phyloP scores from a whole-genome alignment of 1,140 invertebrate genomes.

The Sinonovacula constricta region DNA sequence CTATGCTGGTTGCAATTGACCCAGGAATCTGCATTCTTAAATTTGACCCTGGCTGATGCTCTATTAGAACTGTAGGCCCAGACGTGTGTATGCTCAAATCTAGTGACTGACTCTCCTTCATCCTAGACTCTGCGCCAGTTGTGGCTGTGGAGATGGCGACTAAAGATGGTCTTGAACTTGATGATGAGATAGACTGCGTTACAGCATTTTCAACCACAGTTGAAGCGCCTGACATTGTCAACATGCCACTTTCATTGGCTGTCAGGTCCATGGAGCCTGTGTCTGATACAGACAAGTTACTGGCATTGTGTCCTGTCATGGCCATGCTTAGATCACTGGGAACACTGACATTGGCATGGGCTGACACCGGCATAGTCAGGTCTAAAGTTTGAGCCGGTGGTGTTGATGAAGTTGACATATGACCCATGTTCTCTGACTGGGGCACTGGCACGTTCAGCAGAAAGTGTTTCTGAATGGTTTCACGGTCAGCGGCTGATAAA shows the following conservation, averaged over 20 bases:
- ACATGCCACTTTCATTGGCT: neutral
- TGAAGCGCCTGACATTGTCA: neutral
- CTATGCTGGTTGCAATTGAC: constrained; percentile 50
- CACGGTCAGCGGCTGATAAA: constrained; percentile 35
- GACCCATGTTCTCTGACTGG: constrained; percentile 21
- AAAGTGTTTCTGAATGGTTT: constrained; percentile 52
- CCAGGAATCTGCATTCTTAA: constrained; percentile 44
- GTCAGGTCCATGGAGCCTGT: neutral
- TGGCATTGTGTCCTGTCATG: neutral
- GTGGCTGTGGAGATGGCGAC: neutral
- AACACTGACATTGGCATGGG: constrained; percentile 28
- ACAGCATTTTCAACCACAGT: neutral
- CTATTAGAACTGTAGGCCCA: constrained; percentile 46
- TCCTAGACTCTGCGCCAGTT: neutral
- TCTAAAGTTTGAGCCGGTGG: constrained; percentile 41
- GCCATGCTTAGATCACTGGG: neutral
- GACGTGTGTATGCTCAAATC: constrained; percentile 41
- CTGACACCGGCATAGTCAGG: constrained; percentile 40
- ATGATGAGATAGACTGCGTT: neutral
- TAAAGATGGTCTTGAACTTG: neutral
- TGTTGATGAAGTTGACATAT: constrained; percentile 34
- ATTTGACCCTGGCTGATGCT: constrained; percentile 45
- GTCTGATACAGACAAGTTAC: neutral
- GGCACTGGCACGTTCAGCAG: constrained; percentile 43
- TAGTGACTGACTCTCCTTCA: constrained; percentile 38